phyloP scores from a whole-genome alignment of 2,113 vertebrate genomes.

The Furnarius figulus region DNA sequence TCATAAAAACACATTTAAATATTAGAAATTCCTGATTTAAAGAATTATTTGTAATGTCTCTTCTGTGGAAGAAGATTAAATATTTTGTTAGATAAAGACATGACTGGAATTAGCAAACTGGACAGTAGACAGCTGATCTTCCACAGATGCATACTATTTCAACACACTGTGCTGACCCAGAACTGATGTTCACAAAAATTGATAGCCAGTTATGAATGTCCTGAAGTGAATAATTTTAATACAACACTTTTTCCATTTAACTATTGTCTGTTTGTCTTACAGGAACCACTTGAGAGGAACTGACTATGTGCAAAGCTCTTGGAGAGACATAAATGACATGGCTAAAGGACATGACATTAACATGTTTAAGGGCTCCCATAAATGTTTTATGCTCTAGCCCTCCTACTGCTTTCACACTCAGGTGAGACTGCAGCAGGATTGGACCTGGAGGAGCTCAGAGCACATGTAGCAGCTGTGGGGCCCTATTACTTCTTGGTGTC shows the following conservation, averaged over 20 bases:
- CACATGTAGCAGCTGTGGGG: accelerated
- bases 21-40: background rate
- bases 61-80: background rate
- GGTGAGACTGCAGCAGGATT: accelerated
- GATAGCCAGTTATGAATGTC: background rate
- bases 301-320: background rate
- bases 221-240: background rate
- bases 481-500: accelerated
- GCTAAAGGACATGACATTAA: background rate
- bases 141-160: background rate
- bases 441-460: background rate
- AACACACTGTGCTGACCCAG: background rate
- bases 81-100: background rate
- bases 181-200: background rate
- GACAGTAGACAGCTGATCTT: background rate
- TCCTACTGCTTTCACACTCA: accelerated
- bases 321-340: background rate
- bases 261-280: background rate
- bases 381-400: background rate
- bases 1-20: background rate
- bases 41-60: background rate
- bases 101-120: background rate
- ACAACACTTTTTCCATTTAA: background rate
- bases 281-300: background rate
- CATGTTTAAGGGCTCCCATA: background rate